Conservation (phyloP, 2,888 invertebrate genomes). For the Ormyrus thymus region DNA sequence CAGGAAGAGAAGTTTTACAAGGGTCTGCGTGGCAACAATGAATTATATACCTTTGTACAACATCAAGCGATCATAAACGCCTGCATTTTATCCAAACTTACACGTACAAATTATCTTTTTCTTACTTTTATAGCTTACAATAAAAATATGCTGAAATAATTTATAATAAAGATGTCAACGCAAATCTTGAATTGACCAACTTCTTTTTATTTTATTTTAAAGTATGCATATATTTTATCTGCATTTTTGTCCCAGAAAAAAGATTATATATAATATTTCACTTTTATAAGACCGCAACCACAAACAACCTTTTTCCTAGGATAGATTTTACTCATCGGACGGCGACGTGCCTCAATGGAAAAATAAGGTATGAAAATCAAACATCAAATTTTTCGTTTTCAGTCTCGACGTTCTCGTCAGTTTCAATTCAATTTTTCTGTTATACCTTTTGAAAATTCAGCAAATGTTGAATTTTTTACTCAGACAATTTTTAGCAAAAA, state of each 20-base stretch:
- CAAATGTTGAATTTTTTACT: constrained; percentile 10
- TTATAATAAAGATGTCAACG: constrained; percentile 7
- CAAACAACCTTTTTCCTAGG: constrained; percentile 15
- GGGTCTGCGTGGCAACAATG: constrained; percentile 32
- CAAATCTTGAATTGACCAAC: constrained; percentile 10
- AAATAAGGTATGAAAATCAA: constrained; percentile 41
- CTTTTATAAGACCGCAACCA: not conserved
- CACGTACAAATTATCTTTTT: constrained; percentile 8
- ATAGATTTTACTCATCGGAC: constrained; percentile 31
- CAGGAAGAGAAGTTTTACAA: constrained; percentile 32
- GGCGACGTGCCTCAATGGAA: constrained; percentile 36
- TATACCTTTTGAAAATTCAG: constrained; percentile 12
- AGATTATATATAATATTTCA: constrained; percentile 5
- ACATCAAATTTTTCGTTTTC: constrained; percentile 30
- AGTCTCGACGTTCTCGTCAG: constrained; percentile 48
- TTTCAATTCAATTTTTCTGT: constrained; percentile 24
- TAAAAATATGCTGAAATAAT: constrained; percentile 3
- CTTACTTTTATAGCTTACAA: not conserved
- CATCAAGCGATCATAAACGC: constrained; percentile 24
- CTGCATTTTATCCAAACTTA: constrained; percentile 9
- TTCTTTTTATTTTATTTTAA: not conserved
- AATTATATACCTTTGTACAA: constrained; percentile 34
- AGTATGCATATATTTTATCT: not conserved
- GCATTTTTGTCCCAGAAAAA: not conserved
- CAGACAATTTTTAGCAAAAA: constrained; percentile 8